phyloP scores from a whole-genome alignment of 2,113 vertebrate species.

The Promerops cafer region DNA sequence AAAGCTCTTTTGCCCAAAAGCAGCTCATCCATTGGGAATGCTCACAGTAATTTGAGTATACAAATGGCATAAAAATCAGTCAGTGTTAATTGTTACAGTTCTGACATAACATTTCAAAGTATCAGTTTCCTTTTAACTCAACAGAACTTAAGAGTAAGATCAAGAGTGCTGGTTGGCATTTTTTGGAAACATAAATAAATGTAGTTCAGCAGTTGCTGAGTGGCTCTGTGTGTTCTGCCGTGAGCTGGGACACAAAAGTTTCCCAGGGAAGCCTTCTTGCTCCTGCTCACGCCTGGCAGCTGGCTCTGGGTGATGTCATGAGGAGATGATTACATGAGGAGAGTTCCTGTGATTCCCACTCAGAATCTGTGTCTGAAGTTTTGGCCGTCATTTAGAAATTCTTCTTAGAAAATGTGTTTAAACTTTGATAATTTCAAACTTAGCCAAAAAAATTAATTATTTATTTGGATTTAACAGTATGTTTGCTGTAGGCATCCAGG shows the following conservation, averaged over 20 bases:
- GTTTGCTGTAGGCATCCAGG: neutral
- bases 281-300: neutral
- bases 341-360: neutral
- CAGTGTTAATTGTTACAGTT: neutral
- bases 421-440: neutral
- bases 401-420: neutral
- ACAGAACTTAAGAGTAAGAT: neutral
- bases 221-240: neutral
- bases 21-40: neutral
- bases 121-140: neutral
- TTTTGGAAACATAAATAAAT: accelerated
- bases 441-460: neutral
- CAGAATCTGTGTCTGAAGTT: neutral
- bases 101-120: neutral
- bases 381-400: neutral
- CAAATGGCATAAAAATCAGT: neutral
- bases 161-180: neutral
- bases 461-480: neutral
- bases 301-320: neutral
- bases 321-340: neutral
- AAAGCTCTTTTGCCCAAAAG: neutral
- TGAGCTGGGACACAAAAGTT: neutral
- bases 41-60: neutral
- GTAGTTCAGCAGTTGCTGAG: neutral
- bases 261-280: neutral